Evolutionary conservation across 2,888 invertebrate genomes (phyloP), one percentile per base, ranked within the genome.

Genomic region (Chloroclystis v-ata): DNA sequence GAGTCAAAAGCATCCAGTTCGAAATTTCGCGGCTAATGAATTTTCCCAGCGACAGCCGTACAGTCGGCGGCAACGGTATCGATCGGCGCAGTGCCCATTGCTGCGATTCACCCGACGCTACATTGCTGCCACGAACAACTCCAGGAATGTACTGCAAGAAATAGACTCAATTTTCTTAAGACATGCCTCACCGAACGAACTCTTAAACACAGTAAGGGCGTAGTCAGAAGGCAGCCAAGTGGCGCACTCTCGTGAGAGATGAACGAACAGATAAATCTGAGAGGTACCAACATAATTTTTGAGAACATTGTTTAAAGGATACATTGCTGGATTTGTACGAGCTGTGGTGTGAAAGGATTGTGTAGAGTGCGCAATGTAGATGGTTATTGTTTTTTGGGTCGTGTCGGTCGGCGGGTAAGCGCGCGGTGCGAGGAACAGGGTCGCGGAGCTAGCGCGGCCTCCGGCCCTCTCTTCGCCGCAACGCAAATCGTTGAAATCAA

Each of bases 401-500:
- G 26, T 4, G 37, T 37, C 35, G 35, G 44, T 8, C 29, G n/a
- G 13, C 42, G 38, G 28, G 38, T 40, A 1, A 24, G 46, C 13
- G 30, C 46, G 43, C 67, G 59, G 74, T 81, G 52, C 45, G 57
- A 61, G 67, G 69, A 59, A 69, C 75, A 72, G 81, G 84, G 82
- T 76, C 75, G 75, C 75, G 65, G 65, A 75, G 78, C 79, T 78
- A 82, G 78, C 70, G 71, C 80, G 82, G 81, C 78, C 80, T 82
- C 78, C 79, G 79, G 82, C 78, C 82, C 79, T 82, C 79, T 77
- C 75, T 78, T 76, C 73, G 72, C 84, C 82, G 77, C 83, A 85
- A 84, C 82, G 79, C 85, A 86, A 86, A 86, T 87, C 85, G 86
- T 87, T 84, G 87, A 85, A 87, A 86, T 87, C 86, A 87, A 86